Base-by-base conservation (phyloP, 1,140 invertebrate genomes). In the Dufourea novaeangliae region DNA sequence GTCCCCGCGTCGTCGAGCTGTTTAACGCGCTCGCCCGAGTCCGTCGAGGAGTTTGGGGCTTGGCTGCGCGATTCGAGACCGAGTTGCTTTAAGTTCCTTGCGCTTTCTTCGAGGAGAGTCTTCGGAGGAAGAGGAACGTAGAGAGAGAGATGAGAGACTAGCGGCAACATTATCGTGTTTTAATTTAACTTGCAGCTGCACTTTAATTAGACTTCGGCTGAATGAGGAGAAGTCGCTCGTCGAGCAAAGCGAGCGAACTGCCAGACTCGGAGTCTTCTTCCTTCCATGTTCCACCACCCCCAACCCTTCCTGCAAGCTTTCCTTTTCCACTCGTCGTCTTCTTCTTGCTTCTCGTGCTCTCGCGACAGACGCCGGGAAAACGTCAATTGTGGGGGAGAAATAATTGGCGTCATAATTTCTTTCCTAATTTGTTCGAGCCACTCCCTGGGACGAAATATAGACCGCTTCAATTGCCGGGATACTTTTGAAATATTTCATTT, bases 161-260 rank as follows among this genome's bases (percentile, higher is more conserved):
- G 52, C 66, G 80, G 85, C 79, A 88, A 89, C 87, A 88, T 89
- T 89, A 89, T 89, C 87, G 86, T 88, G 82, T 89, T 89, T 89
- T 89, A 89, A 89, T 89, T 89, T 89, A 89, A 89, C 87, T 89
- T 89, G 85, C 85, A 84, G 86, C 88, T 89, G 85, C 85, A 88
- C 87, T 88, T 89, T 89, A 89, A 89, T 89, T 88, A 88, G 88
- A 89, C 83, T 88, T 89, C 68, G 87, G 39, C 72, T 80, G 85
- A 86, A 86, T 86, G 79, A 88, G 78, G 70, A 86, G 84, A 85
- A 72, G 79, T 62, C 76, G 84, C 72, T 80, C 83, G 83, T 70
- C 77, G 66, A 59, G 86, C 69, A 85, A 87, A 84, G 78, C 82
- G 70, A 74, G 52, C 78, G 70, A 82, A 73, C 52, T 78, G 41